These are phyloP conservation scores for Trisateles emortualis DNA, from an alignment of 2,888 invertebrate genomes.

Conservation along the genomic window DNA sequence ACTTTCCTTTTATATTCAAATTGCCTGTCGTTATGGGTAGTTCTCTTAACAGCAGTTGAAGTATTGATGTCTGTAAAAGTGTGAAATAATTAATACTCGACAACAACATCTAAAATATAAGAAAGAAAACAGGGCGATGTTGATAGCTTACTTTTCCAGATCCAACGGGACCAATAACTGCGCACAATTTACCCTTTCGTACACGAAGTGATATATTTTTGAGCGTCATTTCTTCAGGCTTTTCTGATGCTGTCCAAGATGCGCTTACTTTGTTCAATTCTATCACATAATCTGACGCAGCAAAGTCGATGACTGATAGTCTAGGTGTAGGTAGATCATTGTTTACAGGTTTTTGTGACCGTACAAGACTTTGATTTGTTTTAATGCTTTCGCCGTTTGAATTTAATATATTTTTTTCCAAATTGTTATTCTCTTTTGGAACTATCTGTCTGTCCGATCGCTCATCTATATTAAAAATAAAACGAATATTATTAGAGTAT, in stretches of 20 bases:
- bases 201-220: conserved; percentile 87
- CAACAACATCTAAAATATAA: no score
- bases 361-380: conserved; percentile 33
- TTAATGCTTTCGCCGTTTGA: conserved; percentile 43
- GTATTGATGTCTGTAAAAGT: conserved; percentile 84
- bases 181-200: conserved; percentile 89
- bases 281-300: conserved; percentile 58
- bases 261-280: conserved; percentile 69
- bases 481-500: not conserved
- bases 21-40: conserved; percentile 87
- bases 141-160: conserved; percentile 90
- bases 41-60: conserved; percentile 91
- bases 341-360: conserved; percentile 54
- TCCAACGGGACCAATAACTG: conserved; percentile 95
- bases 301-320: conserved; percentile 14
- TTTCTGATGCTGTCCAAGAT: conserved; percentile 68
- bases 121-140: not conserved
- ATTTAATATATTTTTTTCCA: conserved; percentile 46
- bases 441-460: conserved; percentile 60
- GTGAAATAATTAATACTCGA: not conserved
- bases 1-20: conserved; percentile 87
- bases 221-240: conserved; percentile 75
- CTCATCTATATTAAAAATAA: conserved; percentile 59
- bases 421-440: conserved; percentile 44
- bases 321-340: conserved; percentile 37